phyloP scores from a whole-genome alignment of 2,888 invertebrate species.

The Apodemia duryi region DNA sequence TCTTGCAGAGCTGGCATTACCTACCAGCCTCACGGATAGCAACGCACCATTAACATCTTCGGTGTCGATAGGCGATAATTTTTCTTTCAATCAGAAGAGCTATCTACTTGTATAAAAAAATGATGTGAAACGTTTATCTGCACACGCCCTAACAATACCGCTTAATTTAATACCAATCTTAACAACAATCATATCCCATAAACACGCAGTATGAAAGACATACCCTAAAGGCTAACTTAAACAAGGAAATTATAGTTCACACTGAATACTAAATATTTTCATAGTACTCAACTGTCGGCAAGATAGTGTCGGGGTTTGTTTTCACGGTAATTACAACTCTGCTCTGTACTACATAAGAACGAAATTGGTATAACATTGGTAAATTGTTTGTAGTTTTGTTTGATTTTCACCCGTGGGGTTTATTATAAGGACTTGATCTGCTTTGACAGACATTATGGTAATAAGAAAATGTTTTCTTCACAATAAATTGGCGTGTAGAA shows the following conservation, averaged over 20 bases:
- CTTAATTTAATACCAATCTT: neutral
- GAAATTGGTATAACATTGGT: neutral
- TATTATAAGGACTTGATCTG: conserved; percentile 6
- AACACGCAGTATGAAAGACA: conserved; percentile 9
- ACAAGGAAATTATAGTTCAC: conserved; percentile 12
- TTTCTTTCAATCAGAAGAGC: too few species aligned
- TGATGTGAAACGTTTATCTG: neutral
- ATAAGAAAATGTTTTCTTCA: neutral
- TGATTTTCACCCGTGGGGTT: conserved; percentile 4
- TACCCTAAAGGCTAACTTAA: conserved; percentile 2
- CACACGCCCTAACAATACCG: too few species aligned
- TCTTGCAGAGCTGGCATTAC: too few species aligned
- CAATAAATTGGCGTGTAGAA: neutral
- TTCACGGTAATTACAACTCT: neutral
- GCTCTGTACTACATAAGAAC: neutral
- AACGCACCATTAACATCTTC: too few species aligned
- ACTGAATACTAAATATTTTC: conserved; percentile 14
- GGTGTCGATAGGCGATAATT: too few species aligned
- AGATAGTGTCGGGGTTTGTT: neutral
- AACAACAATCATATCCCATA: neutral
- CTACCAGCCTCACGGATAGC: too few species aligned
- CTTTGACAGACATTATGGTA: conserved; percentile 9
- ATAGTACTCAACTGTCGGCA: neutral
- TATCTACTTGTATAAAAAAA: too few species aligned
- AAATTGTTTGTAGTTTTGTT: conserved; percentile 10